A percentile compares a stretch with the other conserved stretches of the same genome.
These are phyloP conservation scores for Melozone crissalis DNA, from an alignment of 2,113 vertebrate genomes.

Conservation along the genomic window DNA sequence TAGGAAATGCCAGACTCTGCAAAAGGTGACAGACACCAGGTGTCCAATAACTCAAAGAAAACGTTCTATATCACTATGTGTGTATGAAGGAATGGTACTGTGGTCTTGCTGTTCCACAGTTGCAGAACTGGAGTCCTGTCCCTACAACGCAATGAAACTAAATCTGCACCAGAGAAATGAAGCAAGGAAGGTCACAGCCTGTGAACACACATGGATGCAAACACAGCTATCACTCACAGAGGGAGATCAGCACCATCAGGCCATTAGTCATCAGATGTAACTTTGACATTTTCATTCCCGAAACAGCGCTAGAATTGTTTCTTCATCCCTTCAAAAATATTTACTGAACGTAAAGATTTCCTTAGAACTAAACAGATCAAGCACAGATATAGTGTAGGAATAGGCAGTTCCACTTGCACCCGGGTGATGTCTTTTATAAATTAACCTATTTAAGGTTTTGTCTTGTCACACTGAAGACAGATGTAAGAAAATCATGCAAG, in stretches of 20 bases:
- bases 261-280: not conserved
- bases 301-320: not conserved
- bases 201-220: not conserved
- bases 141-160: not conserved
- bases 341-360: not conserved
- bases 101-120: not conserved
- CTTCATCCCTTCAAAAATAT: not conserved
- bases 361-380: not conserved
- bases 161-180: not conserved
- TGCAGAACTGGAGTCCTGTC: not conserved
- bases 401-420: not conserved
- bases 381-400: not conserved
- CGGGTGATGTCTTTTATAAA: not conserved
- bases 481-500: not conserved
- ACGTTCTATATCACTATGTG: not conserved
- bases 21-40: not conserved
- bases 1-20: not conserved
- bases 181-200: not conserved
- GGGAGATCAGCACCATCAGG: not conserved
- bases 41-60: not conserved
- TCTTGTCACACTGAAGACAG: not conserved
- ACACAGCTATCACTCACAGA: not conserved
- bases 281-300: not conserved
- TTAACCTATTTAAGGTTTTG: not conserved
- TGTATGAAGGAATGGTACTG: not conserved